Percentiles rank a stretch among this genome's conserved stretches.
Conservation (phyloP, 37 sponge, comb jelly and placozoan genomes). For the Aplysina aerophoba region DNA sequence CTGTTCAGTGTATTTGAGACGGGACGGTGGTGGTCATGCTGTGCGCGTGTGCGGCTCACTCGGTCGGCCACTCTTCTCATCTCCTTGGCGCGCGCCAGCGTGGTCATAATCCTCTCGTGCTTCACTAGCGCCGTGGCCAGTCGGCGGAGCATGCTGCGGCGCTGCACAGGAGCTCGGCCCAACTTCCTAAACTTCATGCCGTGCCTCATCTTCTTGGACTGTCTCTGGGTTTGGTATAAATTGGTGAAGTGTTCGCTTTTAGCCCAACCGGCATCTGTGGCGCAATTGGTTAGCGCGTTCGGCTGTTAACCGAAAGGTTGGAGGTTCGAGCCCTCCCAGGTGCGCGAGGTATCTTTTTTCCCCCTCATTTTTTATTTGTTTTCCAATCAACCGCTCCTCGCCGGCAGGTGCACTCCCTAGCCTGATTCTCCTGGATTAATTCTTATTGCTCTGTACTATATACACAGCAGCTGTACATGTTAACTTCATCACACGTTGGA, state of each 20-base stretch:
- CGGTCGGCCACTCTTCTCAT: slow-evolving; percentile 71
- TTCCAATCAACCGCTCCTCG: too few species aligned
- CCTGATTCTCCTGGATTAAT: too few species aligned
- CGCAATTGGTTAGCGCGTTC: slow-evolving; percentile 65
- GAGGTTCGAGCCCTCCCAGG: slow-evolving; percentile 63
- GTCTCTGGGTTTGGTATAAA: neutral
- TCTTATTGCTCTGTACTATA: too few species aligned
- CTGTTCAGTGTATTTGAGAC: too few species aligned
- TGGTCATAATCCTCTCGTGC: slow-evolving; percentile 85
- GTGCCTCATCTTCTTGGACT: slow-evolving; percentile 58
- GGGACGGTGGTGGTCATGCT: too few species aligned
- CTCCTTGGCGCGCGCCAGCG: slow-evolving; percentile 83
- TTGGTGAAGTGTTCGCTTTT: neutral
- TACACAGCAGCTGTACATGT: too few species aligned
- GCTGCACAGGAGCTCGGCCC: slow-evolving; percentile 38
- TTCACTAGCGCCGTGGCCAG: slow-evolving; percentile 76
- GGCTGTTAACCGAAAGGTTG: slow-evolving; percentile 68
- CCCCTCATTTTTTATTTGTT: slow-evolving; percentile 28
- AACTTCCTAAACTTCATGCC: slow-evolving; percentile 45
- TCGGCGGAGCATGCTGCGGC: slow-evolving; percentile 63
- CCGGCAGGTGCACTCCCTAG: too few species aligned
- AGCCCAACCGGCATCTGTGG: slow-evolving; percentile 31
- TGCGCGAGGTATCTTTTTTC: too few species aligned
- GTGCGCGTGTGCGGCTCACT: slow-evolving; percentile 56
- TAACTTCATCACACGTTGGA: too few species aligned